Base-by-base conservation (phyloP, 2,113 vertebrate species). In the Calidris pygmaea region DNA sequence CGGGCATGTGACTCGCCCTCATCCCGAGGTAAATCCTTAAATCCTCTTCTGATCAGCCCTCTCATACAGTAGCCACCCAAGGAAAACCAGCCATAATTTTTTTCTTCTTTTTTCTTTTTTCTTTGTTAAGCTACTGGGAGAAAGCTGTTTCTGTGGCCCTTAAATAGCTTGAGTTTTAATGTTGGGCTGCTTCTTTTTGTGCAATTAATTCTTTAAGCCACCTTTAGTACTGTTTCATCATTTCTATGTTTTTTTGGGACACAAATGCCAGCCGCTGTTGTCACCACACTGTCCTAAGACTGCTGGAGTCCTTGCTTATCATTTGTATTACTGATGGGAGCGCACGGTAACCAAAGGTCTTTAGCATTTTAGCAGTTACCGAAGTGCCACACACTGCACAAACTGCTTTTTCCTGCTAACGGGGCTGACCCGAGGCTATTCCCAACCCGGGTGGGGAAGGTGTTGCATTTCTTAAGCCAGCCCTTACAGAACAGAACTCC, bases 291-390 rank as follows among this genome's bases (percentile, higher is more conserved):
- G 23, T 23, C 41, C 68, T 9, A 21, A 23, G 75, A 21, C 39
- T 29, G 53, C 32, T 2, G 1, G 0, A 52, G n/a, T 24, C 71
- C 71, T 65, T n/a, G 34, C 34, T 3, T 65, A 62, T 3, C 45
- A 9, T 11, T 56, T 6, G 0, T 7, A 14, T 26, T 10, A 10
- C 37, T 53, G 6, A 2, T 0, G 35, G 80, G 55, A 87, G 29
- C 75, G 29, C 48, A 37, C 2, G 14, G 59, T 3, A 86, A 52
- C 20, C 6, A 5, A 2, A 6, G 1, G 6, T 14, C 15, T 35
- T 6, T 16, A 30, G 34, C 72, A 4, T 1, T 4, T 24, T 3
- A 78, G 53, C 30, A 45, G 50, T n/a, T 58, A n/a, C 32, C 32
- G 9, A 6, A 47, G 4, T 41, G 67, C 29, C 68, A 43, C 37